Percentiles rank a stretch among this genome's conserved stretches.
These are phyloP conservation scores for Orcinus orca DNA, from an alignment of 2,113 vertebrate genomes.

Conservation along the genomic window DNA sequence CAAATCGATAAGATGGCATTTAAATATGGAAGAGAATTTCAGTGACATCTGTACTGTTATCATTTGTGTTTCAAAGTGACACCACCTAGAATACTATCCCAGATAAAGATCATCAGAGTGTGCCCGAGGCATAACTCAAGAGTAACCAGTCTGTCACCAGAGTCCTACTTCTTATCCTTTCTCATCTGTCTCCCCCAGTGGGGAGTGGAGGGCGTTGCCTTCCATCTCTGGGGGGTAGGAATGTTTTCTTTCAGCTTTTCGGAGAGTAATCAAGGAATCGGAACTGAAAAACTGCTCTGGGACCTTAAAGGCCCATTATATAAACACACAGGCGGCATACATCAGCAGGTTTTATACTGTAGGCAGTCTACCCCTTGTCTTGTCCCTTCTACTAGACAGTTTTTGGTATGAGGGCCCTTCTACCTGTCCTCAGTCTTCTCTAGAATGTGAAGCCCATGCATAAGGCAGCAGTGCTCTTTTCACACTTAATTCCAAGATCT, in stretches of 20 bases:
- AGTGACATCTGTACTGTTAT: not conserved
- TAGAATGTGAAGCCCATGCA: not conserved
- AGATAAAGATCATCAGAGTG: not conserved
- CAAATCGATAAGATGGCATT: not conserved
- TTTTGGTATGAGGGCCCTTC: not conserved
- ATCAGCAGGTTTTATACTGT: not conserved
- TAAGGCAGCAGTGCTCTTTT: not conserved
- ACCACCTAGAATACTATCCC: not conserved
- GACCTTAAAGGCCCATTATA: not conserved
- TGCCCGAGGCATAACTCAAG: not conserved
- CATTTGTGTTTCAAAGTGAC: slow-evolving; percentile 18
- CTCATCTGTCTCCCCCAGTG: not conserved
- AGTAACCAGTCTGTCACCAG: not conserved
- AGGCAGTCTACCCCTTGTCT: not conserved
- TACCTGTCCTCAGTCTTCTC: not conserved
- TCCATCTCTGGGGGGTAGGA: not conserved
- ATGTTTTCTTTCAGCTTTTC: slow-evolving; percentile 5
- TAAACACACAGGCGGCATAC: not conserved
- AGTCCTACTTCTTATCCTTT: not conserved
- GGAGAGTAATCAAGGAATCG: not conserved
- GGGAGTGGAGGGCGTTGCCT: not conserved
- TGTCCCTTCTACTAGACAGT: not conserved
- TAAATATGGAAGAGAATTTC: not conserved
- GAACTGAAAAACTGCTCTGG: not conserved
- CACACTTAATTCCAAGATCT: not conserved